Evolutionary conservation across 53 echinoderm and acorn worm species (phyloP).

Genomic region (Actinopyga echinites): DNA sequence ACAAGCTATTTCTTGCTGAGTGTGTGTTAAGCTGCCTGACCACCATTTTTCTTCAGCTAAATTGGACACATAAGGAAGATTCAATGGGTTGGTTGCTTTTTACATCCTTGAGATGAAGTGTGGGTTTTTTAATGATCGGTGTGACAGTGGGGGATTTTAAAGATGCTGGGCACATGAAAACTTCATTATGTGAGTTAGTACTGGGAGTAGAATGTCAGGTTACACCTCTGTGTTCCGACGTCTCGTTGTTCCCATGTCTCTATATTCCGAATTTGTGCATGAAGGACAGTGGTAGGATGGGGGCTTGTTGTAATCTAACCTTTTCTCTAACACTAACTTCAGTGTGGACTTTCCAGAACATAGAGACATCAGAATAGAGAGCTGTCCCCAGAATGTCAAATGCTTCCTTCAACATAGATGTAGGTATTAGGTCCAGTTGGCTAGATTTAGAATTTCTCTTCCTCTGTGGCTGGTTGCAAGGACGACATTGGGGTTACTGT

Average conservation of each 20-base stretch:
- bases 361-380: too few species aligned
- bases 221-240: too few species aligned
- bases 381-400: too few species aligned
- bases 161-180: background rate
- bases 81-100: conserved; percentile 16
- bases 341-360: too few species aligned
- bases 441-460: background rate
- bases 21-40: background rate
- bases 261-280: too few species aligned
- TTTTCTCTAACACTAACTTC: too few species aligned
- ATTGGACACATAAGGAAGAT: conserved; percentile 26
- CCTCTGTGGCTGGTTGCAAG: conserved; percentile 4
- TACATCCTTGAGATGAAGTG: background rate
- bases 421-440: conserved; percentile 5
- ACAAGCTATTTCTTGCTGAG: background rate
- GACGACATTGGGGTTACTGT: background rate
- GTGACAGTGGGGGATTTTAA: background rate
- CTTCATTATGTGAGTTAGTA: background rate
- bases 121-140: too few species aligned
- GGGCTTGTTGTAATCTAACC: too few species aligned
- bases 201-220: background rate
- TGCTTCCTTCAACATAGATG: background rate
- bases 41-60: conserved; percentile 5
- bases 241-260: too few species aligned
- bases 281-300: too few species aligned